Evolutionary conservation across 2,888 invertebrate species (phyloP).

Genomic region (Drosophila testacea): DNA sequence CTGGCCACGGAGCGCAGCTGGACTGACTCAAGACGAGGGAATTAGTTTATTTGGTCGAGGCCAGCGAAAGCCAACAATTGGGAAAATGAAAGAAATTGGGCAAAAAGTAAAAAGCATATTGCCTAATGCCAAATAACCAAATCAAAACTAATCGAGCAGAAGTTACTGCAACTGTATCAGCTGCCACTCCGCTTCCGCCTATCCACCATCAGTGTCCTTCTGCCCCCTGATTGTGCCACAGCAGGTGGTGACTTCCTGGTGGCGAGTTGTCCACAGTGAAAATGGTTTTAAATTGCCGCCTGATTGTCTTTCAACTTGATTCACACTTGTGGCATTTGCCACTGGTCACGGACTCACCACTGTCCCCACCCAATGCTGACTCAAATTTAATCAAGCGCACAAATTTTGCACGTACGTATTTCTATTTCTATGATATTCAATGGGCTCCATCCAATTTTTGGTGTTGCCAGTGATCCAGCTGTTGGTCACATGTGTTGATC

Average conservation of each 20-base stretch:
- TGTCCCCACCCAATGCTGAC: constrained; percentile 30
- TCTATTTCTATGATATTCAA: constrained; percentile 73
- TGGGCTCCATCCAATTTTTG: constrained; percentile 52
- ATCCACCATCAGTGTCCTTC: neutral
- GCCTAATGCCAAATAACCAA: constrained; percentile 77
- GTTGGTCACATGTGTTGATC: constrained; percentile 69
- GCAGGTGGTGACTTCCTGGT: constrained; percentile 50
- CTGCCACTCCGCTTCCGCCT: constrained; percentile 12
- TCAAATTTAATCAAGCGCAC: constrained; percentile 81
- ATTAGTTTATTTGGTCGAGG: constrained; percentile 57
- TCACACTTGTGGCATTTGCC: constrained; percentile 70
- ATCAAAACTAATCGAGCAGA: constrained; percentile 81
- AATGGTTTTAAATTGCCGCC: constrained; percentile 79
- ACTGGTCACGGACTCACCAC: constrained; percentile 50
- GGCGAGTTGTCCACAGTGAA: constrained; percentile 64
- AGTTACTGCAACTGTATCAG: constrained; percentile 68
- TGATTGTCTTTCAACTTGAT: constrained; percentile 75
- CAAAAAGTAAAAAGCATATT: constrained; percentile 52
- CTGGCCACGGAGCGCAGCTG: constrained; percentile 45
- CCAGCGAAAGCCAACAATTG: constrained; percentile 32
- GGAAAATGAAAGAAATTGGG: constrained; percentile 32
- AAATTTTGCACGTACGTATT: constrained; percentile 79
- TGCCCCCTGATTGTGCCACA: constrained; percentile 14
- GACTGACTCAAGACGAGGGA: constrained; percentile 27
- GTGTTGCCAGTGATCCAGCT: constrained; percentile 33